phyloP scores from a whole-genome alignment of 2,888 invertebrate genomes.

The Lasioglossum figueresi region DNA sequence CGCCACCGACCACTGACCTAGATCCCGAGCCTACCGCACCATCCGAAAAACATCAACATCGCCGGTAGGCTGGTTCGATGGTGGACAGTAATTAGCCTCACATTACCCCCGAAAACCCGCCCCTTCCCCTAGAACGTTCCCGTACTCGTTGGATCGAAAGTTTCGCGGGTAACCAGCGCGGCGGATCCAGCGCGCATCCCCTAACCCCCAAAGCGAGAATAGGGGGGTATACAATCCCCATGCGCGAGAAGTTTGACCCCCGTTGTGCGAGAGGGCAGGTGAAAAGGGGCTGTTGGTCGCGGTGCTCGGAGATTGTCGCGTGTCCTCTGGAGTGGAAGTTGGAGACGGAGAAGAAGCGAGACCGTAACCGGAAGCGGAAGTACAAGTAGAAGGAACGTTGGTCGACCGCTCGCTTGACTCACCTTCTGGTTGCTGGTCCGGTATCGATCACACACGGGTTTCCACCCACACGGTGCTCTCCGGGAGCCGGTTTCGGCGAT shows the following conservation, averaged over 20 bases:
- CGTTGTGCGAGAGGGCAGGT: slow-evolving; percentile 13
- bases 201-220: slow-evolving; percentile 19
- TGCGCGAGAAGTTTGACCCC: slow-evolving; percentile 26
- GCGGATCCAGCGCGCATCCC: slow-evolving; percentile 42
- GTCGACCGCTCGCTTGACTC: neutral
- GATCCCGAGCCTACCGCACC: slow-evolving; percentile 17
- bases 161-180: neutral
- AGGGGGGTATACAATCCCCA: slow-evolving; percentile 26
- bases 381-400: neutral
- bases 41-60: slow-evolving; percentile 39
- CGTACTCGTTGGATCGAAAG: neutral
- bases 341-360: neutral
- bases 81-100: neutral
- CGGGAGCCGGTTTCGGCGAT: neutral
- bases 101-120: neutral
- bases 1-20: slow-evolving; percentile 48
- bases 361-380: neutral
- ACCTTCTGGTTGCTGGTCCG: slow-evolving; percentile 23
- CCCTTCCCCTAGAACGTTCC: neutral
- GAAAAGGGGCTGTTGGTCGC: neutral
- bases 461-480: neutral
- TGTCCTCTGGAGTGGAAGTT: neutral
- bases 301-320: slow-evolving; percentile 7
- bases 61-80: neutral
- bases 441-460: slow-evolving; percentile 35